A percentile compares a stretch with the other conserved stretches of the same genome.
phyloP scores from a whole-genome alignment of 2,797 vertebrate species.

The Brachymystax lenok region DNA sequence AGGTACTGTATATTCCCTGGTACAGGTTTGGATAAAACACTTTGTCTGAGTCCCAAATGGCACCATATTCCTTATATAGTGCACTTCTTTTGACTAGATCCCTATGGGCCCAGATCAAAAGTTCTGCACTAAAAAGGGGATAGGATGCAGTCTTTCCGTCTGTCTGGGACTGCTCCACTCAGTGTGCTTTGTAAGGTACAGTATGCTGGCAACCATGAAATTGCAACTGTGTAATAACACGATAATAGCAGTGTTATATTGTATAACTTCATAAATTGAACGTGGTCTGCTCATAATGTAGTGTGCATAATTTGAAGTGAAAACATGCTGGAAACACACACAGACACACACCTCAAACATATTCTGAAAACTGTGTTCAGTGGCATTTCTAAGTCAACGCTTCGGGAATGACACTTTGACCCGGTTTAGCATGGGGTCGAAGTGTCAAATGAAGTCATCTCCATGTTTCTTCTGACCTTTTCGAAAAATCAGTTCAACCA shows the following conservation, averaged over 20 bases:
- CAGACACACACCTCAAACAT: slow-evolving; percentile 33
- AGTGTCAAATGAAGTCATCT: slow-evolving; percentile 48
- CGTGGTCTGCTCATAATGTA: slow-evolving; percentile 15
- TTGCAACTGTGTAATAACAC: slow-evolving; percentile 28
- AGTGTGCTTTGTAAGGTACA: neutral
- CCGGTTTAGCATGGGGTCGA: slow-evolving; percentile 46
- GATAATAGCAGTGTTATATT: slow-evolving; percentile 30
- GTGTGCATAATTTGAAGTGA: slow-evolving; percentile 5
- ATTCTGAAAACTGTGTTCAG: slow-evolving; percentile 43
- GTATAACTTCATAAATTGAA: slow-evolving; percentile 17
- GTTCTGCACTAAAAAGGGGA: neutral
- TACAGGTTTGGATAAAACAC: neutral
- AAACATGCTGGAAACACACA: neutral
- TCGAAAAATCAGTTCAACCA: slow-evolving; percentile 20
- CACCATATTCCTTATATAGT: neutral
- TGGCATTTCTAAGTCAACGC: slow-evolving; percentile 62
- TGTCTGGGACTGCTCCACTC: neutral
- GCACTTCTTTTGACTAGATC: neutral
- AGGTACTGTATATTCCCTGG: neutral
- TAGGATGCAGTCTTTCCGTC: neutral
- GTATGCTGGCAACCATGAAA: slow-evolving; percentile 35
- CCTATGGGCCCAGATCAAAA: neutral
- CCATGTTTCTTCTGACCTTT: slow-evolving; percentile 50
- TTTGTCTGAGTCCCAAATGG: neutral
- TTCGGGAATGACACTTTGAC: slow-evolving; percentile 13